These are phyloP conservation scores for Agelaius tricolor DNA, from an alignment of 2,113 vertebrate genomes.

Conservation along the genomic window DNA sequence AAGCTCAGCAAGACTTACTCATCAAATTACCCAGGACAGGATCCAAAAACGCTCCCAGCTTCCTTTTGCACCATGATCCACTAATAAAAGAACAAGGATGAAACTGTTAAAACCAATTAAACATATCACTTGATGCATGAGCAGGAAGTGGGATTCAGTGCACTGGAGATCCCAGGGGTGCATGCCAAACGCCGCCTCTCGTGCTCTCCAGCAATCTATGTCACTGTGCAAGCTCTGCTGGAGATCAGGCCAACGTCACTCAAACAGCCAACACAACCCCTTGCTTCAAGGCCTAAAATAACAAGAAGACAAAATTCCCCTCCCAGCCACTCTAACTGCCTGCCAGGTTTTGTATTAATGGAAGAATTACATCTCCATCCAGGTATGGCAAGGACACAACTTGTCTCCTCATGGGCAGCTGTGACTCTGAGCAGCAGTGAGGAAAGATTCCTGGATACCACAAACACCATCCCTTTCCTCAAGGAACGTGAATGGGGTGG, in stretches of 20 bases:
- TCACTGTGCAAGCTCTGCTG: not conserved
- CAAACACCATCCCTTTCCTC: not conserved
- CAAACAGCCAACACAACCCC: not conserved
- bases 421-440: rapidly evolving
- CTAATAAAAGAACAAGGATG: not conserved
- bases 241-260: not conserved
- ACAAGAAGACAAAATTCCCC: not conserved
- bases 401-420: rapidly evolving
- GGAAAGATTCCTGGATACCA: not conserved
- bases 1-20: not conserved
- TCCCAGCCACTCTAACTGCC: not conserved
- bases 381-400: not conserved
- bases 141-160: not conserved
- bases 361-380: not conserved
- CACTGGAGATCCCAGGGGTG: not conserved
- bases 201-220: not conserved
- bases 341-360: not conserved
- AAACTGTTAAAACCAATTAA: conserved; percentile 41
- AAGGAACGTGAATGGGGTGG: not conserved
- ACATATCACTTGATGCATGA: not conserved
- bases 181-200: rapidly evolving
- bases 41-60: not conserved
- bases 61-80: not conserved
- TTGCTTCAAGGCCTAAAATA: conserved; percentile 8
- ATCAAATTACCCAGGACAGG: not conserved